Evolutionary conservation across 1,140 invertebrate species (phyloP), one percentile per base, ranked within the genome.

Genomic region (Hyposmocoma kahamanoa): DNA sequence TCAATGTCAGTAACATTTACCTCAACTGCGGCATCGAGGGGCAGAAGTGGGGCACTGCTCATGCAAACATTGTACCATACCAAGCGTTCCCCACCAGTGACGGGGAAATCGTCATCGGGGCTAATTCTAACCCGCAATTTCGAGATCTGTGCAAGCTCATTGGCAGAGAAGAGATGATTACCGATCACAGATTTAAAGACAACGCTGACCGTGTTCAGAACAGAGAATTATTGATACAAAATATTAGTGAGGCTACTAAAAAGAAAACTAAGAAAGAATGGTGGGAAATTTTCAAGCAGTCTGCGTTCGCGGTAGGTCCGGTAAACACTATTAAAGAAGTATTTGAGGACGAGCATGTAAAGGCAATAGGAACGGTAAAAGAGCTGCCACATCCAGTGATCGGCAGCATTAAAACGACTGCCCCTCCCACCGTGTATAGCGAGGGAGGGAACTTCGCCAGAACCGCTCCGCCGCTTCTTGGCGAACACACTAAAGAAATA

Each of bases 21-120:
- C 81, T 99, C 13, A 99, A 98, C 86, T 92, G 90, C 50, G 91
- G 91, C 38, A 88, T 90, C 59, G 94, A 97, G 67, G 92, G 92
- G 0, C 85, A 87, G 32, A 87, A 94, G 44, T 93, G 93, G 89
- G 97, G 98, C 2, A 98, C 96, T 0, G 95, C 94, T 3, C 97
- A 99, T 84, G 94, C 93, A 43, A 98, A 95, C 72, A 94, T 99
- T 59, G 97, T 99, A 0, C 97, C 97, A 0, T 99, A 99, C 72
- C 92, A 98, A 89, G 89, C 92, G 20, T 97, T 97, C 69, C 82
- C 88, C 65, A 96, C 95, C 0, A 90, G 89, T 68, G 91, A 96
- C 87, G 93, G 95, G 11, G 93, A 93, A 68, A 89, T 97, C 15
- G 94, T 96, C 1, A 86, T 98, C 17, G 96, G 96, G 3, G 90